These are phyloP conservation scores for Arion vulgaris DNA, from an alignment of 1,140 invertebrate genomes.

Conservation along the genomic window DNA sequence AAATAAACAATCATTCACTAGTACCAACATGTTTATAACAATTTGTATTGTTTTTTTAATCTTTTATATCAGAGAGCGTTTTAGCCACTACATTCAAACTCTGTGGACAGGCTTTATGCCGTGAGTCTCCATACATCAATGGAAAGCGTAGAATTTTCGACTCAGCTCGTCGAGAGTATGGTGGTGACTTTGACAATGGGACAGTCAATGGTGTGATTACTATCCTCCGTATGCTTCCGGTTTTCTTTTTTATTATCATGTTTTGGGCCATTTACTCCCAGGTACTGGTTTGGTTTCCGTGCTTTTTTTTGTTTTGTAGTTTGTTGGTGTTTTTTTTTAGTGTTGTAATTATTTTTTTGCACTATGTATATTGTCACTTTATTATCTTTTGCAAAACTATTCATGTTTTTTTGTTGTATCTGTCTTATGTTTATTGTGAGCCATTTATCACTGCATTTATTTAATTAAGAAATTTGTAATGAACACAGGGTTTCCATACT, in stretches of 20 bases:
- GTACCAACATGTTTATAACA: too few species aligned
- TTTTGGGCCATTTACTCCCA: conserved; percentile 74
- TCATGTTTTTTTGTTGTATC: too few species aligned
- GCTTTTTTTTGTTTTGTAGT: too few species aligned
- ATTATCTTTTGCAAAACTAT: not conserved
- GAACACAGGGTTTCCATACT: too few species aligned
- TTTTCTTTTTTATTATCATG: conserved; percentile 71
- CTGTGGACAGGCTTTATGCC: conserved; percentile 37
- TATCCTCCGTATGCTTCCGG: conserved; percentile 63
- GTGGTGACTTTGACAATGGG: conserved; percentile 69
- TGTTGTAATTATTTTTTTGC: not conserved
- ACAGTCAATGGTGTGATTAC: conserved; percentile 72
- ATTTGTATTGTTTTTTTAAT: not conserved
- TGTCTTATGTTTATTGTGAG: too few species aligned
- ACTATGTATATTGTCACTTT: not conserved
- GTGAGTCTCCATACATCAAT: conserved; percentile 41
- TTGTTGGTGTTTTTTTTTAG: not conserved
- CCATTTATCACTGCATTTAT: too few species aligned
- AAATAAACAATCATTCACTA: too few species aligned
- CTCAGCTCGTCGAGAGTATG: conserved; percentile 71
- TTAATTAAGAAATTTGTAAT: too few species aligned
- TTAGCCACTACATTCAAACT: conserved; percentile 32
- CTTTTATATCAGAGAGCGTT: conserved; percentile 15
- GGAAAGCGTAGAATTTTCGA: conserved; percentile 58
- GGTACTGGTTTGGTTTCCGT: conserved; percentile 50